These are phyloP conservation scores for Lepus americanus DNA, from an alignment of 2,113 vertebrate genomes.

Conservation along the genomic window DNA sequence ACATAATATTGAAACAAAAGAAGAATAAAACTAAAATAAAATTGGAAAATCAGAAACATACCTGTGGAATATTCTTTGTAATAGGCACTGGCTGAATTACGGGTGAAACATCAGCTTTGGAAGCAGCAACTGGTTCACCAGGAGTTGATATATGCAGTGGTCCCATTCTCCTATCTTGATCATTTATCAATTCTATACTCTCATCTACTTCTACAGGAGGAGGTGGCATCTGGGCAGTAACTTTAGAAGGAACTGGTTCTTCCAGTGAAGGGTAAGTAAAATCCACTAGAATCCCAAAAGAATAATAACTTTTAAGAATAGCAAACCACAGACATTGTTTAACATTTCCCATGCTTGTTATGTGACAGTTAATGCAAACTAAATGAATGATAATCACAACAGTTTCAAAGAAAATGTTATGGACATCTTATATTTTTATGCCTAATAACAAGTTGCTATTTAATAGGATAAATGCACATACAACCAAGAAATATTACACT, in stretches of 20 bases:
- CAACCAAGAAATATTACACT: constrained; percentile 24
- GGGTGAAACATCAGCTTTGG: constrained; percentile 81
- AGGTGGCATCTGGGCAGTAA: constrained; percentile 81
- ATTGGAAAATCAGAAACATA: constrained; percentile 80
- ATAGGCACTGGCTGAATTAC: constrained; percentile 84
- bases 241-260: constrained; percentile 89
- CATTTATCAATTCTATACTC: constrained; percentile 76
- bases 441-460: constrained; percentile 53
- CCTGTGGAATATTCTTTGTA: constrained; percentile 92
- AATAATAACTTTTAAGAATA: constrained; percentile 78
- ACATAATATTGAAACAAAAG: constrained; percentile 30
- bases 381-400: constrained; percentile 18
- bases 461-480: constrained; percentile 61
- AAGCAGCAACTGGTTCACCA: constrained; percentile 73
- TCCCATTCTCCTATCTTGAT: constrained; percentile 85
- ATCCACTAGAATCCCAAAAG: constrained; percentile 90
- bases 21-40: background rate
- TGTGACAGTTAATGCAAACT: constrained; percentile 17
- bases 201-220: constrained; percentile 85
- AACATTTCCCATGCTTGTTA: background rate
- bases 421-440: background rate
- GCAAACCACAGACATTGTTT: constrained; percentile 64
- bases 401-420: constrained; percentile 57
- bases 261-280: constrained; percentile 97
- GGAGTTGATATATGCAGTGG: constrained; percentile 66